phyloP scores from a whole-genome alignment of 2,797 vertebrate genomes.

The Thaleichthys pacificus region DNA sequence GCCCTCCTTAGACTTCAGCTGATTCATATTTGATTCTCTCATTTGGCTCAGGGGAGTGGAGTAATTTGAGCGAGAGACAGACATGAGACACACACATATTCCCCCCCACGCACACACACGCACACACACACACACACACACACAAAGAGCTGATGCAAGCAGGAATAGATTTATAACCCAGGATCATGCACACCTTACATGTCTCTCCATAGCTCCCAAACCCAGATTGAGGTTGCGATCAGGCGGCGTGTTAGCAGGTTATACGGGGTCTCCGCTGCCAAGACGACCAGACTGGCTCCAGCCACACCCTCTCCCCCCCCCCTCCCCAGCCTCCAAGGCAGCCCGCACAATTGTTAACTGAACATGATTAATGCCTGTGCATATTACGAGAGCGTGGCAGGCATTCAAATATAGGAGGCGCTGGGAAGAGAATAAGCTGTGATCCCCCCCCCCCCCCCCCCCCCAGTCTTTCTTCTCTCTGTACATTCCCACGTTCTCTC shows the following conservation, averaged over 20 bases:
- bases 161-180: slow-evolving; percentile 45
- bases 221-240: slow-evolving; percentile 62
- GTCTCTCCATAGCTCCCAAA: slow-evolving; percentile 52
- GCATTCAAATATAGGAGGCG: slow-evolving; percentile 70
- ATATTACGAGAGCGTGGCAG: slow-evolving; percentile 68
- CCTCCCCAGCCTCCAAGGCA: slow-evolving; percentile 51
- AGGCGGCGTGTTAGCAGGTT: slow-evolving; percentile 63
- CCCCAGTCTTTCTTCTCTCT: slow-evolving; percentile 33
- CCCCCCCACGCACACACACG: slow-evolving; percentile 6
- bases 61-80: slow-evolving; percentile 65
- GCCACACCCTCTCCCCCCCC: no score
- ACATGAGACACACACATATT: slow-evolving; percentile 14
- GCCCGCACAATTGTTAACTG: slow-evolving; percentile 64
- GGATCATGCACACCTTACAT: slow-evolving; percentile 71
- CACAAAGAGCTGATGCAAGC: slow-evolving; percentile 62
- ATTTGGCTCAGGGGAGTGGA: slow-evolving; percentile 67
- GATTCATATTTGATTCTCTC: slow-evolving; percentile 74
- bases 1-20: slow-evolving; percentile 69
- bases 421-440: slow-evolving; percentile 63
- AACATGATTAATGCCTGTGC: slow-evolving; percentile 76
- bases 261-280: slow-evolving; percentile 61
- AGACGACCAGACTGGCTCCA: slow-evolving; percentile 37
- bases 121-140: slow-evolving; percentile 4
- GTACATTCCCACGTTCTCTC: slow-evolving; percentile 41
- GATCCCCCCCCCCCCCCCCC: slow-evolving; percentile 31